Conservation (phyloP, 1,140 invertebrate species). For the Cardiocondyla obscurior region DNA sequence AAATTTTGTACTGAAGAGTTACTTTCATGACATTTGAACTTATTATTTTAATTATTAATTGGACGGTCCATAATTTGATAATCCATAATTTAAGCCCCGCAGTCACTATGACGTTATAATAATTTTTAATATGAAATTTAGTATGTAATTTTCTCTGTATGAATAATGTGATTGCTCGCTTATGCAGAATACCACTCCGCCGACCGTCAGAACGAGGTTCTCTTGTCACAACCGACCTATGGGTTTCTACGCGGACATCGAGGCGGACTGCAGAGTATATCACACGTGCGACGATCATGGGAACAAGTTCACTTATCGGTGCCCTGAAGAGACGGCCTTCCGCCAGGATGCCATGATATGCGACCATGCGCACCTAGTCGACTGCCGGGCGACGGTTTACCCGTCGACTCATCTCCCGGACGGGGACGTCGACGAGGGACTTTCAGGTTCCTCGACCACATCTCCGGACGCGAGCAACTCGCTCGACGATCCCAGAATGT, state of each 20-base stretch:
- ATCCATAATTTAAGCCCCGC: too few species aligned
- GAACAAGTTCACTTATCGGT: conserved; percentile 83
- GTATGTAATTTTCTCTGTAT: too few species aligned
- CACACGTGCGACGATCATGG: conserved; percentile 83
- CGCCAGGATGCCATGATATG: conserved; percentile 84
- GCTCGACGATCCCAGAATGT: background rate
- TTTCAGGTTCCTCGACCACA: background rate
- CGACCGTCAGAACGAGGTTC: conserved; percentile 71
- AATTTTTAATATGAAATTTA: too few species aligned
- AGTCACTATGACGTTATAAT: too few species aligned
- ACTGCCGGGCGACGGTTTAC: conserved; percentile 74
- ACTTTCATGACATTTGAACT: too few species aligned
- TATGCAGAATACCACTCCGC: conserved; percentile 23
- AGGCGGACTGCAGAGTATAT: conserved; percentile 83
- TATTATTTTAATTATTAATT: too few species aligned
- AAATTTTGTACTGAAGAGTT: too few species aligned
- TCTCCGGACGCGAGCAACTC: background rate
- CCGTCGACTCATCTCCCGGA: background rate
- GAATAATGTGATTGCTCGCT: background rate
- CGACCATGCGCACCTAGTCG: conserved; percentile 84
- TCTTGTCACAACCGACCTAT: conserved; percentile 77
- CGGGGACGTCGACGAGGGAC: background rate
- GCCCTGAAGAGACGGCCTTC: conserved; percentile 83
- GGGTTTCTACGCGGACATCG: conserved; percentile 84
- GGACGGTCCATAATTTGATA: too few species aligned